phyloP scores from a whole-genome alignment of 2,113 vertebrate species.

The Oxyruncus cristatus region DNA sequence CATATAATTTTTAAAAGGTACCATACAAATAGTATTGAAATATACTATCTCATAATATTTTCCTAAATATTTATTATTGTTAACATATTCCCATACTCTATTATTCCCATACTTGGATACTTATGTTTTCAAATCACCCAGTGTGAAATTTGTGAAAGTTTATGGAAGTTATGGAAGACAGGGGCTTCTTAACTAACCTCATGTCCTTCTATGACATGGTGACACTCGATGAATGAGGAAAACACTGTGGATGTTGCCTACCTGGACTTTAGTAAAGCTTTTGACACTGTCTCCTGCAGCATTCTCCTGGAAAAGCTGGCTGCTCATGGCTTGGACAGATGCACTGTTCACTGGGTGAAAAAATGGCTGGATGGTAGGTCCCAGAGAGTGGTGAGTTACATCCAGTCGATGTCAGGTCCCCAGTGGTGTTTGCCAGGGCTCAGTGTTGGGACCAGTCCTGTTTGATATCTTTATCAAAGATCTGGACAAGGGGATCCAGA shows the following conservation, averaged over 20 bases:
- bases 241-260: background rate
- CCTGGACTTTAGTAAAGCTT: background rate
- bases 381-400: background rate
- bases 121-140: background rate
- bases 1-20: background rate
- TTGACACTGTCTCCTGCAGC: background rate
- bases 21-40: background rate
- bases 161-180: background rate
- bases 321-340: background rate
- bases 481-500: fast-evolving
- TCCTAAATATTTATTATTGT: background rate
- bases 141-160: background rate
- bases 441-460: background rate
- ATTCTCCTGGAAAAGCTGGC: background rate
- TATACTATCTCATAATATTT: background rate
- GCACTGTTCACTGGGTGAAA: background rate
- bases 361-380: background rate
- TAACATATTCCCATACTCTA: background rate
- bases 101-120: background rate
- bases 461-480: background rate
- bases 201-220: background rate
- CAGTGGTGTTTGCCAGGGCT: background rate
- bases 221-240: background rate
- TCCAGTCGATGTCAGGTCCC: fast-evolving
- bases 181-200: background rate